phyloP scores from a whole-genome alignment of 2,888 invertebrate genomes.

The Cephus pulcher region DNA sequence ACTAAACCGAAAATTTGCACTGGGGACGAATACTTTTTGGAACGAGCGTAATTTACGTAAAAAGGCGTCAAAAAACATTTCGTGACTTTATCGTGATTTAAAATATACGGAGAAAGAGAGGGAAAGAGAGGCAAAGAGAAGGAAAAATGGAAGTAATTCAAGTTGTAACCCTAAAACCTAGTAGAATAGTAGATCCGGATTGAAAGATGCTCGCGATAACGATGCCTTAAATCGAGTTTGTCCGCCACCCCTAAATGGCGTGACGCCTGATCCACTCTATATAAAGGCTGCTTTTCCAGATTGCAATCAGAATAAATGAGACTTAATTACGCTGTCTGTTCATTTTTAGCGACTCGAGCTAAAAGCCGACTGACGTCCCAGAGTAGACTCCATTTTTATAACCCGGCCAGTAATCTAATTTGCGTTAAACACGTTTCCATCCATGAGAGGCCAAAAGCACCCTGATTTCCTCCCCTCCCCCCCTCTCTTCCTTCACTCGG shows the following conservation, averaged over 20 bases:
- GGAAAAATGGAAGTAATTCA: background rate
- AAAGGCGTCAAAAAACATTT: background rate
- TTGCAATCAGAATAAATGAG: slow-evolving; percentile 45
- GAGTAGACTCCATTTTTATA: background rate
- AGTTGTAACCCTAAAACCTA: too few species aligned
- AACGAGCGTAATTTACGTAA: background rate
- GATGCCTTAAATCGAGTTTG: slow-evolving; percentile 11
- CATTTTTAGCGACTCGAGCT: background rate
- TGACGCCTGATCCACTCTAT: background rate
- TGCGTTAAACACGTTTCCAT: background rate
- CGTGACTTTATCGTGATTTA: background rate
- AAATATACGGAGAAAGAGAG: background rate
- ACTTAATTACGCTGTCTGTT: slow-evolving; percentile 39
- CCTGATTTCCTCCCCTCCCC: background rate
- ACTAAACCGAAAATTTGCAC: background rate
- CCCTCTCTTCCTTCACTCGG: background rate
- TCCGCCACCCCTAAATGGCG: slow-evolving; percentile 9
- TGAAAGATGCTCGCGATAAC: slow-evolving; percentile 11
- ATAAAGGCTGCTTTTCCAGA: slow-evolving; percentile 22
- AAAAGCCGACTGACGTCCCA: background rate
- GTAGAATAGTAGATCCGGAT: background rate
- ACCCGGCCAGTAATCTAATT: background rate
- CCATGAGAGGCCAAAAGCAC: background rate
- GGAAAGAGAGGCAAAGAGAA: background rate
- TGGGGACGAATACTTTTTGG: background rate